Evolutionary conservation across 2,888 invertebrate genomes (phyloP).

Genomic region (Yponomeuta plumbellus): DNA sequence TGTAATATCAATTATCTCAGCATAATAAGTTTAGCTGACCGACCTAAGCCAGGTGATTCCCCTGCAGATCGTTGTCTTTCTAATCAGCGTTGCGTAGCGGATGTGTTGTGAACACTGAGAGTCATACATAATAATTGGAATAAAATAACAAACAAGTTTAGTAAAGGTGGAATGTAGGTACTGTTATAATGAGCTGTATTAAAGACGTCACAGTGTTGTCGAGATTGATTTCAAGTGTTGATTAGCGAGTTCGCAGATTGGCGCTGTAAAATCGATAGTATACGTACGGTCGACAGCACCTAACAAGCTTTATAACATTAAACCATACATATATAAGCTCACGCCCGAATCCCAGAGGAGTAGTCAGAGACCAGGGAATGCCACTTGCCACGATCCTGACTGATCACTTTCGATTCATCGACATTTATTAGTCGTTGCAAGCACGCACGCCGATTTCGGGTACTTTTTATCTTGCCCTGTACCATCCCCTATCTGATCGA

Average conservation of each 20-base stretch:
- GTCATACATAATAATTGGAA: not conserved
- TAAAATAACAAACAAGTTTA: not conserved
- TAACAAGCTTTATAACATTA: too few relatives aligned
- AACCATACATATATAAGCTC: too few relatives aligned
- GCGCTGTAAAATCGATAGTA: not conserved
- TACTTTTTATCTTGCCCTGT: too few relatives aligned
- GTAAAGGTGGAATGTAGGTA: not conserved
- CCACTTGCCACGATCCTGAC: too few relatives aligned
- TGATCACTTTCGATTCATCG: too few relatives aligned
- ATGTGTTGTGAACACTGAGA: too few relatives aligned
- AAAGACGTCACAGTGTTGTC: not conserved
- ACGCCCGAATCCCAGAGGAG: too few relatives aligned
- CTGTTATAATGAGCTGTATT: not conserved
- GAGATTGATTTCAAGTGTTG: not conserved
- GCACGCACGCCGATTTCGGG: too few relatives aligned
- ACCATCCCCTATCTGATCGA: too few relatives aligned
- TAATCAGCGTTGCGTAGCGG: not conserved
- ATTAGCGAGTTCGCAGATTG: not conserved
- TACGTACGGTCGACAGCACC: not conserved
- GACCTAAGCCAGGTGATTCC: not conserved
- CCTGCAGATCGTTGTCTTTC: not conserved
- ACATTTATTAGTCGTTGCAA: too few relatives aligned
- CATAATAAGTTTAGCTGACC: not conserved
- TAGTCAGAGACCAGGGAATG: too few relatives aligned
- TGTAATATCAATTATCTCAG: too few relatives aligned